Evolutionary conservation across 1,140 invertebrate species (phyloP).

Genomic region (Prorops nasuta): DNA sequence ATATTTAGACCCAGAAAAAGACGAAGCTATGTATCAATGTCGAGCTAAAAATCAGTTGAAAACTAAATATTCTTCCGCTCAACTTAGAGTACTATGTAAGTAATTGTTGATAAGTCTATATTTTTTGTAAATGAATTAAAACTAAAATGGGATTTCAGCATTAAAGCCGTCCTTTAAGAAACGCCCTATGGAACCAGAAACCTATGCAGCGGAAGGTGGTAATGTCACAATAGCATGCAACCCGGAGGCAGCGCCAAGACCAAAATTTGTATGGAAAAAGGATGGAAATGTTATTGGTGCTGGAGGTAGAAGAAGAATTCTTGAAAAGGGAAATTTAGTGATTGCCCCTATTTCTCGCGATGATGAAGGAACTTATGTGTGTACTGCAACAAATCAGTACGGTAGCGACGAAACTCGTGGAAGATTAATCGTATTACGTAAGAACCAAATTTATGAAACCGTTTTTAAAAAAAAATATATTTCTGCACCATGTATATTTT

Average conservation of each 20-base stretch:
- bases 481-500: too few relatives aligned
- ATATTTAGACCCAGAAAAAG: slow-evolving; percentile 71
- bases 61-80: slow-evolving; percentile 82
- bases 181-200: slow-evolving; percentile 81
- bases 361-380: slow-evolving; percentile 87
- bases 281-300: slow-evolving; percentile 79
- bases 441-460: slow-evolving; percentile 45
- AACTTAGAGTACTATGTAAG: slow-evolving; percentile 80
- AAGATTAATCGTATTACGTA: slow-evolving; percentile 81
- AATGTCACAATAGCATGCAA: slow-evolving; percentile 91
- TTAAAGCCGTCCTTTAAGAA: slow-evolving; percentile 90
- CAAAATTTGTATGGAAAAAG: slow-evolving; percentile 89
- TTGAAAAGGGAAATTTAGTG: slow-evolving; percentile 81
- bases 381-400: slow-evolving; percentile 80
- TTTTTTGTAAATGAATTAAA: not conserved
- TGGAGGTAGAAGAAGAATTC: slow-evolving; percentile 75
- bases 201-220: slow-evolving; percentile 85
- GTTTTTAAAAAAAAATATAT: too few relatives aligned
- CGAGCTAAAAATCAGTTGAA: slow-evolving; percentile 86
- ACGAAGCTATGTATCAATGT: slow-evolving; percentile 97
- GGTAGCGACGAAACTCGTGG: slow-evolving; percentile 80
- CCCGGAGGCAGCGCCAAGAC: slow-evolving; percentile 90
- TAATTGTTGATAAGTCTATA: slow-evolving; percentile 11
- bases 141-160: slow-evolving; percentile 50
- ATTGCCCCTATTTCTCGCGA: slow-evolving; percentile 82